Evolutionary conservation across 2,113 vertebrate genomes (phyloP).

Genomic region (Caracal caracal): DNA sequence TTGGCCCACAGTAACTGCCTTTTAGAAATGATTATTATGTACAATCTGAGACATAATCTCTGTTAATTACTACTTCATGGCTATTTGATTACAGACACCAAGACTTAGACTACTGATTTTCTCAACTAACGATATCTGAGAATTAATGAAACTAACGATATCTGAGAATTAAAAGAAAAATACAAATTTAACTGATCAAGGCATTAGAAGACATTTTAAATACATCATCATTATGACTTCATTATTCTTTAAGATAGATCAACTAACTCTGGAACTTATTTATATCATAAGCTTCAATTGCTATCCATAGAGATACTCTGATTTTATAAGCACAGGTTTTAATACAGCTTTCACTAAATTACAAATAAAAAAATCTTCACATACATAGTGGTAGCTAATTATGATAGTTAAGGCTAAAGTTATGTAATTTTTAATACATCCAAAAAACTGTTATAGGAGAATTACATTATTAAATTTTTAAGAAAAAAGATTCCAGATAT

Average conservation of each 20-base stretch:
- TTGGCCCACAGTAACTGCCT: not conserved
- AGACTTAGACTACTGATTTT: not conserved
- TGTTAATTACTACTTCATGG: constrained; percentile 1
- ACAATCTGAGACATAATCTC: not conserved
- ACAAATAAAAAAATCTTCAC: constrained; percentile 67
- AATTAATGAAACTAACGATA: constrained; percentile 25
- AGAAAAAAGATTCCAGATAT: constrained; percentile 14
- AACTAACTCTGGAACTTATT: constrained; percentile 57
- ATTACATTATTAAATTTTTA: constrained; percentile 51
- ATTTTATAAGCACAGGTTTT: constrained; percentile 73
- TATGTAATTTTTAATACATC: constrained; percentile 18
- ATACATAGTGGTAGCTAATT: constrained; percentile 65
- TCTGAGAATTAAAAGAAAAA: constrained; percentile 17
- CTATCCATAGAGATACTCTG: constrained; percentile 58
- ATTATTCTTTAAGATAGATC: constrained; percentile 63
- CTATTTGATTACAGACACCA: constrained; percentile 45
- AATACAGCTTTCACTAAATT: constrained; percentile 74
- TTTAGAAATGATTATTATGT: not conserved
- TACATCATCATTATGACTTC: constrained; percentile 48
- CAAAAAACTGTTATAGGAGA: constrained; percentile 29
- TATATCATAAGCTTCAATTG: constrained; percentile 59
- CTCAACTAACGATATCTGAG: constrained; percentile 24
- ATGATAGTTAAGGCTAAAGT: constrained; percentile 62
- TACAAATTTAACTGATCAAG: constrained; percentile 15
- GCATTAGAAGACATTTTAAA: constrained; percentile 46